Evolutionary conservation across 2,888 invertebrate genomes (phyloP), one percentile per base, ranked within the genome.

Genomic region (Metacarcinus magister): DNA sequence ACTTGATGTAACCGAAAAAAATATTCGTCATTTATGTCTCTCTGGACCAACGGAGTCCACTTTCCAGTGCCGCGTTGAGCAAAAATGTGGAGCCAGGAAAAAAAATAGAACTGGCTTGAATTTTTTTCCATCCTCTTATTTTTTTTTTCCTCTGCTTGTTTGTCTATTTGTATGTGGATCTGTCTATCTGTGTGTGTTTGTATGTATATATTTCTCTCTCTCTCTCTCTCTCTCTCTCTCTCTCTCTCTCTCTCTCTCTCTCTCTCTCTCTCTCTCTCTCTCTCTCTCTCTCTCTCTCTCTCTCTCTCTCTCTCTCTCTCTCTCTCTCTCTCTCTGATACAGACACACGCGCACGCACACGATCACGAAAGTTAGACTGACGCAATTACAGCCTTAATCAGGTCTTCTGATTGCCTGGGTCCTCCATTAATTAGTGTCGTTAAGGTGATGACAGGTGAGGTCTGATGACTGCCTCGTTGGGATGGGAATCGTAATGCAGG

Each of bases 251-350:
- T 54, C 54, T 28, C 32, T 93, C 93, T 93, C 54, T 54, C 93
- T 93, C 39, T 39, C 19, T 60, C 60, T 60, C 60, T 60, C 60
- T 93, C 54, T 93, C 93, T 93, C 93, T 93, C 43, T 67, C 67
- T 43, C 67, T 43, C 43, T 48, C 28, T 48, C 48, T 48, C 48
- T 92, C 48, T 46, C 93, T 93, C 93, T 93, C 60, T 60, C 60
- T 60, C 39, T 60, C 60, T 54, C 60, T 93, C 60, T 93, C 54
- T 67, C 10, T 39, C 23, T 39, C 19, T 60, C 39, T 48, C n/a
- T 48, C 48, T n/a, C 28, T 93, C n/a, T 54, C 28, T n/a, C n/a
- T 93, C 54, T 48, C 54, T 48, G 28, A 19, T 19, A 60, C 60
- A 60, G 2, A 48, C 60, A 60, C 60, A 60, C 60, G 2, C 60